Conservation (phyloP, 2,888 invertebrate genomes). For the Diarsia brunnea region DNA sequence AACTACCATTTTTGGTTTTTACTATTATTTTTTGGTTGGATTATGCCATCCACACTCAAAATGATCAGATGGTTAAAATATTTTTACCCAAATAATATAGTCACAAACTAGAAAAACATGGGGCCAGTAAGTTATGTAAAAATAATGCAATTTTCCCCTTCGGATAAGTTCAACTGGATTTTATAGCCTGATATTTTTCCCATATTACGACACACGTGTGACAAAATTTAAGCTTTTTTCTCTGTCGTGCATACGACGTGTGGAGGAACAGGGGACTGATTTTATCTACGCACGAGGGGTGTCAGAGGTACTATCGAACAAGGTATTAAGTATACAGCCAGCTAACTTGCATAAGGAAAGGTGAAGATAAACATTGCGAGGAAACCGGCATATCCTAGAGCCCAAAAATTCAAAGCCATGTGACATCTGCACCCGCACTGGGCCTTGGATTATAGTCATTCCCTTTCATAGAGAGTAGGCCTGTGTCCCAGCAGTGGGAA, state of each 20-base stretch:
- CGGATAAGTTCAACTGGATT: constrained; percentile 62
- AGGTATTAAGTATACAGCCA: no score
- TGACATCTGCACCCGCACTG: no score
- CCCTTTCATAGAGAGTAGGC: no score
- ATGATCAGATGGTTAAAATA: not conserved
- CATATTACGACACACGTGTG: constrained; percentile 72
- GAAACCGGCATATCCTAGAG: no score
- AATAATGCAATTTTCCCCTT: constrained; percentile 61
- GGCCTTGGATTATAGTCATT: no score
- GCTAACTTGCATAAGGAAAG: no score
- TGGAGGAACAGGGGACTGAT: constrained; percentile 71
- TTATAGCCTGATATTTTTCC: constrained; percentile 64
- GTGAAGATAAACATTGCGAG: no score
- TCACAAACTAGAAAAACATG: constrained; percentile 32
- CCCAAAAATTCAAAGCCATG: no score
- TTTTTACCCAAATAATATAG: constrained; percentile 14
- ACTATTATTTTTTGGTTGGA: no score
- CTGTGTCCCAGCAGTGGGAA: no score
- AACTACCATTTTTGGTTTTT: no score
- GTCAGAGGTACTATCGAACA: constrained; percentile 48
- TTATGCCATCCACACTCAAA: not conserved
- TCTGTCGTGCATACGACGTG: constrained; percentile 67
- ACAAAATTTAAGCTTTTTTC: constrained; percentile 71
- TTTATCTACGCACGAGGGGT: constrained; percentile 72
- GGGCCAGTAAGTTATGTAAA: constrained; percentile 55